phyloP scores from a whole-genome alignment of 2,797 vertebrate species.

The Galagoides demidoff region DNA sequence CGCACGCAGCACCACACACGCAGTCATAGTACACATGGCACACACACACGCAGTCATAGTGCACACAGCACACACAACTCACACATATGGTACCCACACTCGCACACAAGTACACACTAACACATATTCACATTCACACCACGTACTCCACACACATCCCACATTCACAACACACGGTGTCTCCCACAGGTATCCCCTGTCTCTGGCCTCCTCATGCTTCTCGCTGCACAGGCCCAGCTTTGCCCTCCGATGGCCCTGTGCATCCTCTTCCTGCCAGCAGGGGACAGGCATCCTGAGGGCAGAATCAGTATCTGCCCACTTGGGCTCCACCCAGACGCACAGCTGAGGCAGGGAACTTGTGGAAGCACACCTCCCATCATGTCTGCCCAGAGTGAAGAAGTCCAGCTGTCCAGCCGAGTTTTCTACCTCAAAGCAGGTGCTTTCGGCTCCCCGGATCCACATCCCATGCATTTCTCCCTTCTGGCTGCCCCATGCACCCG shows the following conservation, averaged over 20 bases:
- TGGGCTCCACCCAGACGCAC: not conserved
- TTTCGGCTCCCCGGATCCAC: not conserved
- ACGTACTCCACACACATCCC: not conserved
- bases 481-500: not conserved
- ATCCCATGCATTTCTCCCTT: not conserved
- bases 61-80: no score
- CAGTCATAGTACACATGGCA: no score
- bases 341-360: not conserved
- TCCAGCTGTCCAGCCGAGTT: not conserved
- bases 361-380: not conserved
- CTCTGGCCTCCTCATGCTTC: not conserved
- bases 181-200: not conserved
- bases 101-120: not conserved
- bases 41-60: no score
- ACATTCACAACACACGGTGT: not conserved
- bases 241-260: not conserved
- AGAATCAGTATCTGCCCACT: not conserved
- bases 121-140: not conserved
- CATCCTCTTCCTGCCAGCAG: not conserved
- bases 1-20: no score
- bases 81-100: not conserved
- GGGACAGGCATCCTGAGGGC: not conserved
- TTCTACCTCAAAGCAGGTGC: not conserved
- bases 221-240: not conserved
- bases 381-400: not conserved